These are phyloP conservation scores for Drosophila falleni DNA, from an alignment of 2,888 invertebrate genomes.

Conservation along the genomic window DNA sequence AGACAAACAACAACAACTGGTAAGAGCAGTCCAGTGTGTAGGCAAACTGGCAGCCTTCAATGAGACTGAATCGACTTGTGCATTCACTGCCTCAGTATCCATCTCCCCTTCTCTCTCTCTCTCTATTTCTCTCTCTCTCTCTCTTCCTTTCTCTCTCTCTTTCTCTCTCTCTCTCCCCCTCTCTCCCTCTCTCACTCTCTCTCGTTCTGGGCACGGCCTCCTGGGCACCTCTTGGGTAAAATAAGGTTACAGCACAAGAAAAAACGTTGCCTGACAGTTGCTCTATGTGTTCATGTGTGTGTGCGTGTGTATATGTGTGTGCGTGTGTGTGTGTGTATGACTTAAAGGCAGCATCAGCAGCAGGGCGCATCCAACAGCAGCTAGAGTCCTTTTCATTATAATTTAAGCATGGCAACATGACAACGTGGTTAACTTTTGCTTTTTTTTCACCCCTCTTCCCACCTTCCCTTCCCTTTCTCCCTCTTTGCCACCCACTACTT, in stretches of 20 bases:
- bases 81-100: constrained; percentile 48
- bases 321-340: constrained; percentile 26
- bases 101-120: not conserved
- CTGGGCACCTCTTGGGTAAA: constrained; percentile 57
- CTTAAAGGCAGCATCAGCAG: constrained; percentile 50
- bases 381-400: constrained; percentile 81
- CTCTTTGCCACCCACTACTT: not conserved
- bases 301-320: constrained; percentile 15
- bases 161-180: not conserved
- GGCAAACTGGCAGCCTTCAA: constrained; percentile 66
- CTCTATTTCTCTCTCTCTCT: too few relatives aligned
- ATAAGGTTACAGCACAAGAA: constrained; percentile 59
- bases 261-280: constrained; percentile 26
- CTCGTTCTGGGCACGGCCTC: constrained; percentile 35
- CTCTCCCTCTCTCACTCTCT: not conserved
- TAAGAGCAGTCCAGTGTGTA: constrained; percentile 40
- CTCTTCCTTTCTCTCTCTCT: not conserved
- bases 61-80: constrained; percentile 75
- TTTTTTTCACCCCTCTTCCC: constrained; percentile 24
- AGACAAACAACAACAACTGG: constrained; percentile 13
- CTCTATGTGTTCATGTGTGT: constrained; percentile 17
- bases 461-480: not conserved
- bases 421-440: constrained; percentile 81
- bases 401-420: constrained; percentile 82
- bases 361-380: constrained; percentile 55